These are phyloP conservation scores for Anguilla pacifica DNA, from an alignment of 2,797 vertebrate genomes.

Conservation along the genomic window DNA sequence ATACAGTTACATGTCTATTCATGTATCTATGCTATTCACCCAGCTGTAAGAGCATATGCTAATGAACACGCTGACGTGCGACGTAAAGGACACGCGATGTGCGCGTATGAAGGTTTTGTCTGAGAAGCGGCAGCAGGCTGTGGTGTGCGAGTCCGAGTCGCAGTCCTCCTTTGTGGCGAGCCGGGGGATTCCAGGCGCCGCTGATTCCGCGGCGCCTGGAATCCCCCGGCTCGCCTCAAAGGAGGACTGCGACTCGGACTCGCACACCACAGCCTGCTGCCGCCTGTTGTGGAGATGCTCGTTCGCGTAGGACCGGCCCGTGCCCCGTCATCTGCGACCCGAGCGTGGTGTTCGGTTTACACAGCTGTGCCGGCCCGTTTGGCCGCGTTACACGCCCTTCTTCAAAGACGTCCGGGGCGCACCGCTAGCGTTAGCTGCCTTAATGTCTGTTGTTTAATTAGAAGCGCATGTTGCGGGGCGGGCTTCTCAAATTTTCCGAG, in stretches of 20 bases:
- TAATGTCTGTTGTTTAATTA: background rate
- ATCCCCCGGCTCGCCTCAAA: too few relatives aligned
- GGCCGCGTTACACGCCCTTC: background rate
- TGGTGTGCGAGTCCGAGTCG: background rate
- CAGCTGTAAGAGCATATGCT: too few relatives aligned
- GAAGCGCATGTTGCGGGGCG: background rate
- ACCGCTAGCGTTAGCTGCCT: background rate
- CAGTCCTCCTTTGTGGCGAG: background rate
- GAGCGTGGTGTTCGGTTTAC: background rate
- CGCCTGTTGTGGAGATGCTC: background rate
- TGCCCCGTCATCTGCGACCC: background rate
- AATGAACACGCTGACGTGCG: too few relatives aligned
- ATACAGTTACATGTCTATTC: too few relatives aligned
- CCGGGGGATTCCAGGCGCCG: background rate
- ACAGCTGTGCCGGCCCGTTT: conserved; percentile 10
- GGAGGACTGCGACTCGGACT: too few relatives aligned
- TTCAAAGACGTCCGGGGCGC: conserved; percentile 17
- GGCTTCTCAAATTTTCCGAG: background rate
- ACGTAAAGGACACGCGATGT: too few relatives aligned
- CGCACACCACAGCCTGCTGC: too few relatives aligned
- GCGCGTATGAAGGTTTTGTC: too few relatives aligned
- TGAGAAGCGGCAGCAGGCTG: too few relatives aligned
- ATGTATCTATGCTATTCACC: too few relatives aligned
- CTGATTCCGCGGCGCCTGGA: too few relatives aligned
- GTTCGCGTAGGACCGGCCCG: background rate